Conservation (phyloP, 2,888 invertebrate genomes). For the Eulithis prunata region DNA sequence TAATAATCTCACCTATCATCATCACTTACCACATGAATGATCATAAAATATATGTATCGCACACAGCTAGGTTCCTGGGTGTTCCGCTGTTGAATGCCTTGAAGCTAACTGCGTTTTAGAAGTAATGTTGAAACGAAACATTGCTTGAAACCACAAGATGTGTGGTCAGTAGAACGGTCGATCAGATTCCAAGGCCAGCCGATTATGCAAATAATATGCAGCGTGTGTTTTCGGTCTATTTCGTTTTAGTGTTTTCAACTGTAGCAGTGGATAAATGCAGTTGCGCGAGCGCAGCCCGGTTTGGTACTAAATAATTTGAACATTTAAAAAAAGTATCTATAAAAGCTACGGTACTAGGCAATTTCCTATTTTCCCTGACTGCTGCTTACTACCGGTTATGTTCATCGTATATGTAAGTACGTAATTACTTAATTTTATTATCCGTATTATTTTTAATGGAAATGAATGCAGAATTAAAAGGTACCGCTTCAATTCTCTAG, state of each 20-base stretch:
- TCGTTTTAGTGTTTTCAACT: conserved; percentile 58
- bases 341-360: too few species aligned
- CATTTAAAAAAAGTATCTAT: too few species aligned
- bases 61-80: too few species aligned
- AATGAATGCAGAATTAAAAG: too few species aligned
- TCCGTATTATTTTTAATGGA: too few species aligned
- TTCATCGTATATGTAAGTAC: too few species aligned
- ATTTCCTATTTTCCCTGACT: too few species aligned
- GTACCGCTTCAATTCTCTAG: too few species aligned
- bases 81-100: background rate
- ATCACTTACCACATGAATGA: too few species aligned
- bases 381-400: too few species aligned
- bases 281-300: conserved; percentile 12
- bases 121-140: conserved; percentile 7
- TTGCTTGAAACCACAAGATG: conserved; percentile 13
- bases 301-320: background rate
- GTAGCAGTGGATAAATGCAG: conserved; percentile 47
- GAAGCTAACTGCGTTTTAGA: background rate
- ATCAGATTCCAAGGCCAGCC: conserved; percentile 48
- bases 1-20: too few species aligned
- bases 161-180: conserved; percentile 16
- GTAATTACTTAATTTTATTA: too few species aligned
- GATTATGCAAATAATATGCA: conserved; percentile 56
- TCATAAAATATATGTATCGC: background rate
- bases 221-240: conserved; percentile 61